Percentiles rank a stretch among this genome's conserved stretches.
Conservation (phyloP, 2,888 invertebrate genomes). For the Conus canariensis region DNA sequence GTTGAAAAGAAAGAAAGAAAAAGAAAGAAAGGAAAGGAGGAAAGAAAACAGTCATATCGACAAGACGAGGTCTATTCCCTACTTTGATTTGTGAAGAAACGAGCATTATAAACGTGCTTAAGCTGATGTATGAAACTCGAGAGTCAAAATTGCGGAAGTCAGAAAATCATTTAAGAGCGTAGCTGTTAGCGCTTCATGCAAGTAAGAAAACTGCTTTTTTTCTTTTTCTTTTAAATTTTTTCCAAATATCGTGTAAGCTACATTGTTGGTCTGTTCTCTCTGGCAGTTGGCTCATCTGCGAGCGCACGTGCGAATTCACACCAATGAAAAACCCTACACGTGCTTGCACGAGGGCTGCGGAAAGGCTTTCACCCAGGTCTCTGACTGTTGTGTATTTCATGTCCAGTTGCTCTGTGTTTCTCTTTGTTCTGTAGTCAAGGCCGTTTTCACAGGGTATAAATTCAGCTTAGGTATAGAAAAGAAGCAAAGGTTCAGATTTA, state of each 20-base stretch:
- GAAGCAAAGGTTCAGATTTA: too few relatives aligned
- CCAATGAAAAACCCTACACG: conserved; percentile 96
- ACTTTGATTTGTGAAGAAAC: too few relatives aligned
- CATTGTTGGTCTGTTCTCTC: conserved; percentile 25
- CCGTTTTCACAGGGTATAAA: too few relatives aligned
- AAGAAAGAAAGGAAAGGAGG: neutral
- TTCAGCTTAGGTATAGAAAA: too few relatives aligned
- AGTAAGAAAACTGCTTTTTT: neutral
- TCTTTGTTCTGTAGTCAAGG: neutral
- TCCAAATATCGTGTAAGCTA: neutral
- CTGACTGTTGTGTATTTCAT: conserved; percentile 18
- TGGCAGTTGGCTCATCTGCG: conserved; percentile 42
- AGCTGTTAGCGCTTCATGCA: too few relatives aligned
- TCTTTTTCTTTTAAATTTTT: neutral
- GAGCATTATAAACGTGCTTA: neutral
- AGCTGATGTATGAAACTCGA: neutral
- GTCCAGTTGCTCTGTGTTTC: neutral
- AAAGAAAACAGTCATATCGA: neutral
- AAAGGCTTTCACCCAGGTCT: conserved; percentile 99
- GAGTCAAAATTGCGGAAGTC: neutral
- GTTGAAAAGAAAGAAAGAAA: neutral
- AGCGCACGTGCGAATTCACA: conserved; percentile 43
- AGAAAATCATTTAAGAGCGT: neutral
- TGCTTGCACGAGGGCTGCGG: conserved; percentile 94
- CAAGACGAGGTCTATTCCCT: neutral